A percentile compares a stretch with the other conserved stretches of the same genome.
Conservation (phyloP, 2,113 vertebrate genomes). For the Manacus vitellinus region DNA sequence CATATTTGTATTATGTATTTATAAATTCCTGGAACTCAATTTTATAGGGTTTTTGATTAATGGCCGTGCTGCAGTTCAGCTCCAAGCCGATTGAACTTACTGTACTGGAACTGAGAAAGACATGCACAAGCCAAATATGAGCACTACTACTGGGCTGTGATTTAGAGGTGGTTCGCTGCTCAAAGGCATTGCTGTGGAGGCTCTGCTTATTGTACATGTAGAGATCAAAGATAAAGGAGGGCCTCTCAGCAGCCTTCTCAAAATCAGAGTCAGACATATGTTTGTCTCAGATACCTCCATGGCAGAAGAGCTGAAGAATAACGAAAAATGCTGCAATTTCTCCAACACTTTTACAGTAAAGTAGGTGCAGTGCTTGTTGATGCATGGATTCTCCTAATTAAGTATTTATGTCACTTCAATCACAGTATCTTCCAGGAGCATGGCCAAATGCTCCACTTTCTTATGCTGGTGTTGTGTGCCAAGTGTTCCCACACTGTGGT, state of each 20-base stretch:
- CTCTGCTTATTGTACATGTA: slow-evolving; percentile 4
- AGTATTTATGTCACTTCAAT: background rate
- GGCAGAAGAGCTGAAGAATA: background rate
- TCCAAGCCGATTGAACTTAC: slow-evolving; percentile 40
- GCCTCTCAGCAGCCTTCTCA: background rate
- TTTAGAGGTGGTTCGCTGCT: slow-evolving; percentile 3
- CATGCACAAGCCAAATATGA: background rate
- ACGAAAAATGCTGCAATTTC: background rate
- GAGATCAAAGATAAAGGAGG: background rate
- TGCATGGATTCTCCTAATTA: background rate
- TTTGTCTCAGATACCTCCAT: background rate
- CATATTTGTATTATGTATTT: slow-evolving; percentile 58
- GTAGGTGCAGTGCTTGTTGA: background rate
- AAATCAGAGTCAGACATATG: background rate
- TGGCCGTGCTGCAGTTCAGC: slow-evolving; percentile 13
- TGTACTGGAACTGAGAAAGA: slow-evolving; percentile 25
- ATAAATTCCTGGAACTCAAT: slow-evolving; percentile 58
- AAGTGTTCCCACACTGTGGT: slow-evolving; percentile 17
- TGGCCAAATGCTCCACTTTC: background rate
- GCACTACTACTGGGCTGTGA: background rate
- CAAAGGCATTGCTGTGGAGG: background rate
- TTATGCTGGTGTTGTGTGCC: background rate
- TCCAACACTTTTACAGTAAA: background rate
- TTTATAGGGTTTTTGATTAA: slow-evolving; percentile 64
- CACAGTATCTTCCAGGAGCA: background rate